These are phyloP conservation scores for Stegostoma tigrinum DNA, from an alignment of 2,113 vertebrate species.

Conservation along the genomic window DNA sequence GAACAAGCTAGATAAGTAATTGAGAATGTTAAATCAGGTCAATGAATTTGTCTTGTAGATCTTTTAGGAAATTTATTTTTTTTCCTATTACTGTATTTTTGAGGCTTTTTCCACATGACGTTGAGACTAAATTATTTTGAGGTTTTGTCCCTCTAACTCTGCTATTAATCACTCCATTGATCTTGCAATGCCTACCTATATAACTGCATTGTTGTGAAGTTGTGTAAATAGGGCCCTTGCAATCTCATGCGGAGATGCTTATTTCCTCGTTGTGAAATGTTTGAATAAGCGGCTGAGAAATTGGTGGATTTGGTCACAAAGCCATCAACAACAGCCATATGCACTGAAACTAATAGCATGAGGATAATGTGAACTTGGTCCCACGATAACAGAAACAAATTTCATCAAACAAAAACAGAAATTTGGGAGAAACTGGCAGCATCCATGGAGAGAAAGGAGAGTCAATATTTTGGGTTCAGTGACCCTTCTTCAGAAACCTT, in stretches of 20 bases:
- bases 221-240: neutral
- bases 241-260: neutral
- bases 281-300: neutral
- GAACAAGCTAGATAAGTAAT: neutral
- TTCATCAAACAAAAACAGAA: no score
- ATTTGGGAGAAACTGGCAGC: no score
- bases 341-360: neutral
- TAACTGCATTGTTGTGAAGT: neutral
- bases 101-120: neutral
- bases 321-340: neutral
- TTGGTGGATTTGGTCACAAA: neutral
- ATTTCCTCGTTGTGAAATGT: neutral
- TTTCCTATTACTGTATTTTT: neutral
- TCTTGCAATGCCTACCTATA: neutral
- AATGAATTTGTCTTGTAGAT: neutral
- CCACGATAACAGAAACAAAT: neutral
- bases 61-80: neutral
- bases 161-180: neutral
- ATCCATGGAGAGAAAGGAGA: no score
- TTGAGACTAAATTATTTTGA: neutral
- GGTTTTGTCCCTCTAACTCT: neutral
- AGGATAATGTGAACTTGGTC: neutral
- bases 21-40: neutral
- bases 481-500: no score
- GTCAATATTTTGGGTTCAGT: no score